Base-by-base conservation (phyloP, 1,140 invertebrate species). In the Ganaspis sp. region DNA sequence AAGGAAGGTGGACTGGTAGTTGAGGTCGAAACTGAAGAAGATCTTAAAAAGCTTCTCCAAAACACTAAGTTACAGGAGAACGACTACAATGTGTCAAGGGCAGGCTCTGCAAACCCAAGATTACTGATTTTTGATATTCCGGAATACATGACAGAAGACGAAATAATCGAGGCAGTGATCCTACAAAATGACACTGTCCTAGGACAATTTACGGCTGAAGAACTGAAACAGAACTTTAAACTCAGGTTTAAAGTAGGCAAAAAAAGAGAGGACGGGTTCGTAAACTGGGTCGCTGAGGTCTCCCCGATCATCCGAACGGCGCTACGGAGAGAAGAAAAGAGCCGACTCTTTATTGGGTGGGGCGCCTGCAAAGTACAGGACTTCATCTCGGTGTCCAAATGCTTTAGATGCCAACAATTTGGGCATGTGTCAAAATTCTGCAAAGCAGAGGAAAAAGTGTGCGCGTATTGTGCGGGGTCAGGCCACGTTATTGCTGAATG, bases 391-490 rank as follows among this genome's bases (percentile, higher is more conserved):
- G 11, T 80, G 0, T 80, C 73, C 0, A n/a, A 80, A 2, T 86
- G 79, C 29, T 86, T 76, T 19, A 84, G 81, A 6, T 85, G 81
- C 37, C 81, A 85, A 37, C 4, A 12, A 0, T 76, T 77, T 9
- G 82, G 80, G 4, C 82, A 85, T 12, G 74, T 82, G 1, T 17
- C 79, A 0, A 83, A 82, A n/a, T 34, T 73, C 45, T 85, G 84
- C 6, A 34, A 34, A 6, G 29, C 2, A 9, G 75, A 26, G 8
- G 34, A 74, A 0, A 45, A 78, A 0, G 2, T 85, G 81, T 40
- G 72, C 74, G 0, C 2, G 2, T 77, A 83, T 15, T 86, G 83
- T 19, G 75, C 40, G 0, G n/a, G 42, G 0, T 29, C 71, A 0
- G 80, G 76, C 0, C 83, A 86, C 49, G 70, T 23, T 4, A 4